Evolutionary conservation across 2,113 vertebrate species (phyloP).

Genomic region (Chlamydotis undulata): DNA sequence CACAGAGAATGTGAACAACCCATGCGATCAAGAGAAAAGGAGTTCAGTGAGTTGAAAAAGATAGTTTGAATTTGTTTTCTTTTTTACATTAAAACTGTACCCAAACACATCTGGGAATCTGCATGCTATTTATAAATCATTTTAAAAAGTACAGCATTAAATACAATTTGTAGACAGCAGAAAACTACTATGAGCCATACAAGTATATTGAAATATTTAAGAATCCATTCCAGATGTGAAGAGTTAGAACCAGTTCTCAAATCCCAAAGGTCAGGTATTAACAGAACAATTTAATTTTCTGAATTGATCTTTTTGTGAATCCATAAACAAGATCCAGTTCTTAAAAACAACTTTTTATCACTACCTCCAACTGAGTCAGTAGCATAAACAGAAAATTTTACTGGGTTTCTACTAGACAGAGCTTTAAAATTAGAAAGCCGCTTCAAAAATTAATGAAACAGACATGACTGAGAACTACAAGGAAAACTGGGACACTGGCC

Average conservation of each 20-base stretch:
- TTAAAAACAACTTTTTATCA: not conserved
- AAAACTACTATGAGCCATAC: not conserved
- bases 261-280: not conserved
- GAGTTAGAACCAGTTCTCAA: not conserved
- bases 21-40: not conserved
- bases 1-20: not conserved
- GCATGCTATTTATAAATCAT: not conserved
- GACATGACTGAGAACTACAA: not conserved
- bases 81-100: not conserved
- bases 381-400: not conserved
- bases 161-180: not conserved
- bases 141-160: not conserved
- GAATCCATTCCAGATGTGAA: not conserved
- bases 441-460: conserved; percentile 37
- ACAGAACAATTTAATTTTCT: not conserved
- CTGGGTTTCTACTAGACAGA: not conserved
- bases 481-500: not conserved
- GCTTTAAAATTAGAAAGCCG: conserved; percentile 36
- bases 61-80: not conserved
- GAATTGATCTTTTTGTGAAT: not conserved
- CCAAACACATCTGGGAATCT: not conserved
- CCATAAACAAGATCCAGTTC: not conserved
- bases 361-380: not conserved
- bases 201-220: not conserved
- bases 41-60: not conserved